Evolutionary conservation across 2,888 invertebrate species (phyloP), one percentile per base, ranked within the genome.

Genomic region (Petrolisthes cinctipes): DNA sequence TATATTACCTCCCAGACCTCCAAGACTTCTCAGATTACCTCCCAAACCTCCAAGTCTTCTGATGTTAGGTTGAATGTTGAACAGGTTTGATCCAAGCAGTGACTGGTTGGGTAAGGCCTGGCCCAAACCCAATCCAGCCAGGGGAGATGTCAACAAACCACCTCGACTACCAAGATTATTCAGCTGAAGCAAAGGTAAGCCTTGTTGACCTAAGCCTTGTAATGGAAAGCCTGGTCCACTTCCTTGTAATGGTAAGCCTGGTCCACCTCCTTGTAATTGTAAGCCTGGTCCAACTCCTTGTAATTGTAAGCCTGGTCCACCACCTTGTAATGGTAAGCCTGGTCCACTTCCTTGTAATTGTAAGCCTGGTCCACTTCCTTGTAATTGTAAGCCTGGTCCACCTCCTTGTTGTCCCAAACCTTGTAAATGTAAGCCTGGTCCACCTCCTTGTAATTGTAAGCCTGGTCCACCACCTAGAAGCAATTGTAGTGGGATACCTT

Each of bases 131-230:
- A 80, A 17, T 3, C 80, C 80, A 20, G 56, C 20, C 20, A 80
- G 9, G 5, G n/a, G 20, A 6, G 80, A 23, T 17, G 7, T 14
- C 17, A 54, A 54, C 20, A 80, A 23, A 20, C 37, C 37, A 37
- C 80, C 80, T 57, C 6, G 80, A 3, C 37, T 9, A 3, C 7
- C 54, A n/a, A 81, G 37, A 37, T 37, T 37, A 11, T 66, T 61
- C 0, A 66, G 37, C 37, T 66, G 81, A 4, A 37, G 23, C 4
- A 23, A 23, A 11, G 81, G 81, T 61, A 61, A 17, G n/a, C 20
- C 23, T 61, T 80, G 80, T 80, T 56, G 4, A 7, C 80, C 66
- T 51, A 81, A 66, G 11, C 66, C 51, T 66, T 66, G 81, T 7
- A 81, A 66, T 17, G 0, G 71, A 2, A 71, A 71, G n/a, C 6